Evolutionary conservation across 2,113 vertebrate species (phyloP).

Genomic region (Pluvianellus socialis): DNA sequence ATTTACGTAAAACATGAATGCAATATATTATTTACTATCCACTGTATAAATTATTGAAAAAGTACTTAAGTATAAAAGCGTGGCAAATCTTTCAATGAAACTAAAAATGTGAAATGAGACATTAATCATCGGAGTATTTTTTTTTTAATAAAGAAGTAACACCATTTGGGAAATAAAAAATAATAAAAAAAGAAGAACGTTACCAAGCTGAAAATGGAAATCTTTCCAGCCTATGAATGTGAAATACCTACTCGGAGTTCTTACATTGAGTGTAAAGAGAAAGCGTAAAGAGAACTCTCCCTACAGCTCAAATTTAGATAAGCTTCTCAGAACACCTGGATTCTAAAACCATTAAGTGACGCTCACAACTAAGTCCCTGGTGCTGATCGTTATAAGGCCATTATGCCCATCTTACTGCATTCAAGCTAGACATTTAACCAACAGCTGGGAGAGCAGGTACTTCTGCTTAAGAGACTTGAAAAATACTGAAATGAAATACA

Average conservation of each 20-base stretch:
- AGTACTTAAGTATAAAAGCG: slow-evolving; percentile 53
- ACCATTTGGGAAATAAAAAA: neutral
- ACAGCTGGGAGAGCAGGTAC: slow-evolving; percentile 23
- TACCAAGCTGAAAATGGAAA: slow-evolving; percentile 8
- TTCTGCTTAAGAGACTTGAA: slow-evolving; percentile 21
- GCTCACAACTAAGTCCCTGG: neutral
- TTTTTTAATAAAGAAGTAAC: neutral
- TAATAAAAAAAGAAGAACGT: neutral
- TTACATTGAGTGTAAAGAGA: neutral
- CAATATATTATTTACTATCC: slow-evolving; percentile 70
- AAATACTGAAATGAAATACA: slow-evolving; percentile 54
- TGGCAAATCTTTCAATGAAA: slow-evolving; percentile 39
- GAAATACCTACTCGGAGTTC: neutral
- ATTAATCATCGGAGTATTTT: slow-evolving; percentile 2
- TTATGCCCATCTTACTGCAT: neutral
- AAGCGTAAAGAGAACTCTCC: neutral
- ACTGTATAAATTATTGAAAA: slow-evolving; percentile 69
- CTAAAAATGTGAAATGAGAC: slow-evolving; percentile 52
- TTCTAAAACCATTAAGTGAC: neutral
- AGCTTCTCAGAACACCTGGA: neutral
- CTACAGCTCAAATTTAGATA: neutral
- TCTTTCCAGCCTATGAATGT: neutral
- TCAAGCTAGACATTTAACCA: slow-evolving; percentile 17
- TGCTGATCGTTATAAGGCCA: neutral
- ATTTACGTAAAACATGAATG: slow-evolving; percentile 44